Evolutionary conservation across 2,888 invertebrate species (phyloP).

Genomic region (Drosophila anceps): DNA sequence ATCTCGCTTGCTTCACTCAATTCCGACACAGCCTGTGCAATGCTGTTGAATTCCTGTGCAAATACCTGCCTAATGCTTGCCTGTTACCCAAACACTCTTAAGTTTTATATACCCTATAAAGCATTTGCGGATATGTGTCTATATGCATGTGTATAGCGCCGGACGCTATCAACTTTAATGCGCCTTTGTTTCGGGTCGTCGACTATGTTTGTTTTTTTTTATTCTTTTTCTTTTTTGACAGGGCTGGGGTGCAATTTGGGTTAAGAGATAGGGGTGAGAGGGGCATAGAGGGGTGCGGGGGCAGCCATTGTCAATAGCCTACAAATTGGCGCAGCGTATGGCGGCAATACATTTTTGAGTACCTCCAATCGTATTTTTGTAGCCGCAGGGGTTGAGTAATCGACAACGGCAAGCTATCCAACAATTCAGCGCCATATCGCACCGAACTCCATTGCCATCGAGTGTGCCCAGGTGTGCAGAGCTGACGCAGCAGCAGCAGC

Average conservation of each 20-base stretch:
- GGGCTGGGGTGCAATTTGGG: constrained; percentile 27
- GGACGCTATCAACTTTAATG: constrained; percentile 76
- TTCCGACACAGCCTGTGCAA: background rate
- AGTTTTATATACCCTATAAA: constrained; percentile 24
- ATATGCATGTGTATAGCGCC: constrained; percentile 20
- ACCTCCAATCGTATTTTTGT: constrained; percentile 41
- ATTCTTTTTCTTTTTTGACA: constrained; percentile 17
- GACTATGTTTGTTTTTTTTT: constrained; percentile 18
- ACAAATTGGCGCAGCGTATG: constrained; percentile 67
- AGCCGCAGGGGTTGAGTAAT: constrained; percentile 75
- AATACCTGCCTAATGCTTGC: background rate
- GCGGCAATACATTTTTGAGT: constrained; percentile 57
- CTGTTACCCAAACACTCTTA: constrained; percentile 1
- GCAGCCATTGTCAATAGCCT: constrained; percentile 64
- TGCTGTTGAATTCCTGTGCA: background rate
- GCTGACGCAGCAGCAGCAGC: constrained; percentile 53
- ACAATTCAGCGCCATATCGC: constrained; percentile 43
- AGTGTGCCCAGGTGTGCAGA: constrained; percentile 73
- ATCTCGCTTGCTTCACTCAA: background rate
- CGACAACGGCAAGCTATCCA: constrained; percentile 48
- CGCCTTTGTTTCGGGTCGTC: constrained; percentile 63
- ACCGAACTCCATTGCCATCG: constrained; percentile 57
- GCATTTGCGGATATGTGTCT: background rate
- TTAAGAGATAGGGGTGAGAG: background rate
- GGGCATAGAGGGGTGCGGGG: background rate